Evolutionary conservation across 2,113 vertebrate genomes (phyloP).

Genomic region (Plecturocebus donacophilus): DNA sequence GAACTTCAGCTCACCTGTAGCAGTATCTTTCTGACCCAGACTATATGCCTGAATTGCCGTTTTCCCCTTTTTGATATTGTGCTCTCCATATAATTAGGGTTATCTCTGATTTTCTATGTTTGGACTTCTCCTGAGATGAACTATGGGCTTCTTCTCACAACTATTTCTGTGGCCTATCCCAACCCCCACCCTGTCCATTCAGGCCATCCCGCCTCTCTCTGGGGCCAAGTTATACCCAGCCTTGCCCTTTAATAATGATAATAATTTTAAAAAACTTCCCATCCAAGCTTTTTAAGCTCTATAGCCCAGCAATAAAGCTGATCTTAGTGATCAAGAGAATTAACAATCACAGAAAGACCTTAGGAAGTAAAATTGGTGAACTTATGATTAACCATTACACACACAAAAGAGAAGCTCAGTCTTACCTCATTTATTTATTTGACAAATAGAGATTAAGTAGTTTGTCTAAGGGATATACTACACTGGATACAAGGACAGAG

Average conservation of each 20-base stretch:
- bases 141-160: neutral
- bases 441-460: neutral
- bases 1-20: neutral
- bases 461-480: neutral
- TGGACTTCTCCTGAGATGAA: neutral
- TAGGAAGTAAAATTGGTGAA: neutral
- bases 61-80: neutral
- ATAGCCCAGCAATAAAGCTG: neutral
- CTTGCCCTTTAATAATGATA: neutral
- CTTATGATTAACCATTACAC: neutral
- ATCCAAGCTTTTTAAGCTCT: neutral
- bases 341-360: neutral
- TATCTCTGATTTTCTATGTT: neutral
- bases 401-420: neutral
- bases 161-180: neutral
- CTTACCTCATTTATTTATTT: neutral
- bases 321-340: neutral
- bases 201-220: neutral
- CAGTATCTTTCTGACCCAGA: neutral
- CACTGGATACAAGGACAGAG: neutral
- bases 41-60: neutral
- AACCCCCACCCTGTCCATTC: neutral
- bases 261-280: neutral
- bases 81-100: neutral
- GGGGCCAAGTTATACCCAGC: neutral